Evolutionary conservation across 92 coral and sea anemone species (phyloP).

Genomic region (Paragorgia papillata): DNA sequence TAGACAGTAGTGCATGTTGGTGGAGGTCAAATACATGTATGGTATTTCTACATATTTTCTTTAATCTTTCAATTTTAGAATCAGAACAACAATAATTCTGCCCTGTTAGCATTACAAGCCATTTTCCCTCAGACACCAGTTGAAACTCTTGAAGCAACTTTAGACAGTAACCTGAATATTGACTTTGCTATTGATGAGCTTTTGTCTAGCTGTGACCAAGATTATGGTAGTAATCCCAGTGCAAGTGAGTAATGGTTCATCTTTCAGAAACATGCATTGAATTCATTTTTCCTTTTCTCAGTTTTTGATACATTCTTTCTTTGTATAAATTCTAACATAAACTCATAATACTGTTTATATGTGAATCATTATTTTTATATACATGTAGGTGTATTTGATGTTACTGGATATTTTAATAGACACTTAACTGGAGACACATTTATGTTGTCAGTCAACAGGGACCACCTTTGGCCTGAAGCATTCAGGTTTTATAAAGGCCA

Average conservation of each 20-base stretch:
- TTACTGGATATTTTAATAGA: background rate
- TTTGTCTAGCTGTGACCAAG: background rate
- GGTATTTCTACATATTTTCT: background rate
- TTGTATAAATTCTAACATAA: too few species aligned
- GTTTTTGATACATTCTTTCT: too few species aligned
- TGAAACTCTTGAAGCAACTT: slow-evolving; percentile 7
- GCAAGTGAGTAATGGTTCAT: background rate
- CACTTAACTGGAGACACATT: slow-evolving; percentile 22
- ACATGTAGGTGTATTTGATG: slow-evolving; percentile 8
- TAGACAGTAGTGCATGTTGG: too few species aligned
- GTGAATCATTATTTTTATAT: too few species aligned
- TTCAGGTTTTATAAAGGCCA: slow-evolving; percentile 17
- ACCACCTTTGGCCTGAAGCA: slow-evolving; percentile 8
- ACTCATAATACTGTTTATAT: too few species aligned
- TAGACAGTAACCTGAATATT: slow-evolving; percentile 1
- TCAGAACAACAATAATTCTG: background rate
- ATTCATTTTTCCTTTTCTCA: too few species aligned
- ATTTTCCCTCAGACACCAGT: slow-evolving; percentile 20
- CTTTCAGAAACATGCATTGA: background rate
- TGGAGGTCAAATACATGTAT: background rate
- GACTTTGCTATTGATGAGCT: slow-evolving; percentile 33
- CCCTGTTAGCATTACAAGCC: background rate
- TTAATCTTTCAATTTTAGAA: background rate
- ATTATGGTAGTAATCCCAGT: background rate
- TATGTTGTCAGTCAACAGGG: background rate